These are phyloP conservation scores for Pipra filicauda DNA, from an alignment of 2,113 vertebrate genomes.

Conservation along the genomic window DNA sequence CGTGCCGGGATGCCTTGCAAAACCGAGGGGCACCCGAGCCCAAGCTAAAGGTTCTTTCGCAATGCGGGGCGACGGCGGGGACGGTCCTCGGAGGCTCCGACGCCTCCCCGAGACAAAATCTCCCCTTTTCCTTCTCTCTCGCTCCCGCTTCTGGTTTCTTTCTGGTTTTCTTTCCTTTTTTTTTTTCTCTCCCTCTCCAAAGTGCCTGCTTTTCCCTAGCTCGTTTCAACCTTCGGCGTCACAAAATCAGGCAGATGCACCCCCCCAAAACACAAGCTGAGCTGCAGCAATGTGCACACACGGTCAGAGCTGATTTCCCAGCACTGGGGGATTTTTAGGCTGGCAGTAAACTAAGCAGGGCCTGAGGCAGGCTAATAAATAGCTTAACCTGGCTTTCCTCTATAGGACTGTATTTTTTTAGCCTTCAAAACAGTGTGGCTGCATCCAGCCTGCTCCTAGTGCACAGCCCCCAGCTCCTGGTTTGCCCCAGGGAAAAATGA, in stretches of 20 bases:
- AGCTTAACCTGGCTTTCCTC: neutral
- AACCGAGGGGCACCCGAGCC: slow-evolving; percentile 2
- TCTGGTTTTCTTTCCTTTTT: neutral
- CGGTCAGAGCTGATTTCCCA: neutral
- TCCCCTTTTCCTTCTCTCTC: neutral
- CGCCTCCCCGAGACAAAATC: neutral
- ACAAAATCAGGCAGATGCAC: neutral
- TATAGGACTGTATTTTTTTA: neutral
- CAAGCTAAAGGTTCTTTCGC: neutral
- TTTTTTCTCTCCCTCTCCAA: no score
- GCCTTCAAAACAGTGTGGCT: neutral
- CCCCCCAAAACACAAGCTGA: neutral
- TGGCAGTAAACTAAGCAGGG: neutral
- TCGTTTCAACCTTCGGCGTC: neutral
- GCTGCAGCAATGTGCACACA: neutral
- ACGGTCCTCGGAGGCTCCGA: neutral
- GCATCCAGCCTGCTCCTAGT: neutral
- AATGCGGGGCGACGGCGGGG: neutral
- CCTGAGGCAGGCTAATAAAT: neutral
- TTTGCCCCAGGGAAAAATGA: neutral
- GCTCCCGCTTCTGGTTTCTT: neutral
- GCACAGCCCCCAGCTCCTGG: neutral
- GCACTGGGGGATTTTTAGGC: neutral
- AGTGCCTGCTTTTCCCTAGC: neutral
- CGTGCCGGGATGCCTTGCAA: neutral